Evolutionary conservation across 2,888 invertebrate species (phyloP), one percentile per base, ranked within the genome.

Genomic region (Pherbina coryleti): DNA sequence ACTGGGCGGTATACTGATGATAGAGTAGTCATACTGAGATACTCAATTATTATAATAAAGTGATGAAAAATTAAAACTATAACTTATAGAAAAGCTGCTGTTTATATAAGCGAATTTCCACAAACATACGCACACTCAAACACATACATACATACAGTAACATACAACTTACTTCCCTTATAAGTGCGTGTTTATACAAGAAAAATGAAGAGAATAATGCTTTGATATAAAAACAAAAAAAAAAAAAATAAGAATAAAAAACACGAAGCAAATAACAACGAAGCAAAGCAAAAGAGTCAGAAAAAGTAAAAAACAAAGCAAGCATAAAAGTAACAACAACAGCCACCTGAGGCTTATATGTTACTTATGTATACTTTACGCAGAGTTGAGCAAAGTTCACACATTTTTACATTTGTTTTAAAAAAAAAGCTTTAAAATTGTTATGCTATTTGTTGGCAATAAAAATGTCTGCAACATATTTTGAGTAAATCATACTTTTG

Each of bases 311-410:
- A 70, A 51, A 62, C 31, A 8, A 37, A 75, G 67, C 34, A 64
- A 25, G 66, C 28, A 51, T 60, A 66, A 44, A 51, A 25, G 22
- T 51, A 75, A 14, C 55, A 37, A 7, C 64, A 73, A 67, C 77
- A 72, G 75, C 67, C 79, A 79, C 79, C 79, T 79, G 79, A 75
- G 75, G 77, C 79, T 79, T 49, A 60, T 78, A 67, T 78, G 57
- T 37, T 28, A 8, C 31, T 76, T 69, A 60, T 70, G 57, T 71
- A 49, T 57, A 55, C 11, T 55, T 34, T 60, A 51, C 49, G 11
- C 7, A 73, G 37, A 60, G 8, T 25, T 60, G 22, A 19, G 25
- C 11, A 55, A 11, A 66, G 14, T 31, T 25, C 22, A 53, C 55
- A 3, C 28, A 9, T 14, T 62, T 53, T 49, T 31, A 25, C 7